Evolutionary conservation across 2,888 invertebrate genomes (phyloP), one percentile per base, ranked within the genome.

Genomic region (Drosophila nigricruria): DNA sequence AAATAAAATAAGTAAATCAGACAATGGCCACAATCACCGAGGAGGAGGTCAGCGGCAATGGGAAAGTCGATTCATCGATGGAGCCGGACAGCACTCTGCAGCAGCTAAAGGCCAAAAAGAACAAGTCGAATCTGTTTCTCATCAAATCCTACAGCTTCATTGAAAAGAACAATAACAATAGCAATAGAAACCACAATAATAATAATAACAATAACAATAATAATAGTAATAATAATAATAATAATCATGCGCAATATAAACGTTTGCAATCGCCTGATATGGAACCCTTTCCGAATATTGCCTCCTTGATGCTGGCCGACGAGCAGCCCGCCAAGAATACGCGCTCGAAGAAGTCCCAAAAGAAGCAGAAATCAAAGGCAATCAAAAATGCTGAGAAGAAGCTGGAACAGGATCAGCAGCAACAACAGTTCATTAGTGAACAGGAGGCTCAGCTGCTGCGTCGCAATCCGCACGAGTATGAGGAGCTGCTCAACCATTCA

Each of bases 81-180:
- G 73, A 70, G 12, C 34, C 50, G 36, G 68, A 75, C 36, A 59
- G 63, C 49, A 47, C 70, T 14, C 52, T 81, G 64, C 82, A 81
- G 47, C 82, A 82, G 58, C 47, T 85, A 6, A 86, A 87, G 73
- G 81, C 86, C 43, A 82, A 83, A 58, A 89, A 89, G 70, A 89
- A 88, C 70, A 87, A 87, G 65, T 89, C 90, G 36, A 89, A 88
- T 79, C 50, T 89, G 68, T 89, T 76, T 70, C 72, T 89, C 23
- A 89, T 89, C 47, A 89, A 89, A 60, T 89, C 89, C 1, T 83
- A 89, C 61, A 89, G 89, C 68, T 88, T 88, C 43, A 87, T 77
- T 61, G 88, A 89, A 38, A 81, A 72, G 23, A 70, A 53, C 36
- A 73, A 45, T 18, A 70, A 54, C 16, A 73, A 40, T 30, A 67